Conservation (phyloP, 2,797 vertebrate species). For the Cetoscarus ocellatus region DNA sequence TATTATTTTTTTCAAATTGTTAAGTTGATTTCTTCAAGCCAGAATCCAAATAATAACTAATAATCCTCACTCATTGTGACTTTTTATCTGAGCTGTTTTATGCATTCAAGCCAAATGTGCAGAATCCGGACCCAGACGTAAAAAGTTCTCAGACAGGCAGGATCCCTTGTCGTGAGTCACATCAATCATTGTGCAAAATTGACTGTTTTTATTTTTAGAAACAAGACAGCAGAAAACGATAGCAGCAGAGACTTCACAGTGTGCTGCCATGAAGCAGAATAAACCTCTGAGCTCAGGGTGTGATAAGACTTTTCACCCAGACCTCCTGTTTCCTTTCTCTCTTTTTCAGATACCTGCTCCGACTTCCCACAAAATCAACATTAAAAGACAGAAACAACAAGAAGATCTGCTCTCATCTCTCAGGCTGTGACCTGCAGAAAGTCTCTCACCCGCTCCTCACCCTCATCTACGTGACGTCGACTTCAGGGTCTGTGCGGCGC, state of each 20-base stretch:
- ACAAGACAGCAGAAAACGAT: constrained; percentile 4
- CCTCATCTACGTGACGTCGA: constrained; percentile 30
- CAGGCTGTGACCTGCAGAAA: constrained; percentile 17
- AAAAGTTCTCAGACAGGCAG: not conserved
- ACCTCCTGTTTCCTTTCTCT: constrained; percentile 15
- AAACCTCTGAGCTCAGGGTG: constrained; percentile 6
- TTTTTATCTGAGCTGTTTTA: too few species aligned
- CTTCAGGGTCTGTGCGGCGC: not conserved
- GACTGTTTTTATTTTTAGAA: not conserved
- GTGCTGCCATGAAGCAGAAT: constrained; percentile 10
- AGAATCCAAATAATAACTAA: too few species aligned
- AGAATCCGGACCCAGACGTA: too few species aligned
- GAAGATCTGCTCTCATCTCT: not conserved
- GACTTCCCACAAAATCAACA: constrained; percentile 6
- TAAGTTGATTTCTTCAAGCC: too few species aligned
- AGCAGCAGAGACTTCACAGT: constrained; percentile 6
- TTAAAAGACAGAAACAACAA: not conserved
- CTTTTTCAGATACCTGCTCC: not conserved
- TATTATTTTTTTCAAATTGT: too few species aligned
- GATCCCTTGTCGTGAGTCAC: not conserved
- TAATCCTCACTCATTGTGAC: too few species aligned
- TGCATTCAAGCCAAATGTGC: too few species aligned
- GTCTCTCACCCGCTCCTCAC: constrained; percentile 18
- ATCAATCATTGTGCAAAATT: not conserved
- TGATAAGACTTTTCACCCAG: constrained; percentile 7